Conservation (phyloP, 2,797 vertebrate species). For the Moxostoma hubbsi region DNA sequence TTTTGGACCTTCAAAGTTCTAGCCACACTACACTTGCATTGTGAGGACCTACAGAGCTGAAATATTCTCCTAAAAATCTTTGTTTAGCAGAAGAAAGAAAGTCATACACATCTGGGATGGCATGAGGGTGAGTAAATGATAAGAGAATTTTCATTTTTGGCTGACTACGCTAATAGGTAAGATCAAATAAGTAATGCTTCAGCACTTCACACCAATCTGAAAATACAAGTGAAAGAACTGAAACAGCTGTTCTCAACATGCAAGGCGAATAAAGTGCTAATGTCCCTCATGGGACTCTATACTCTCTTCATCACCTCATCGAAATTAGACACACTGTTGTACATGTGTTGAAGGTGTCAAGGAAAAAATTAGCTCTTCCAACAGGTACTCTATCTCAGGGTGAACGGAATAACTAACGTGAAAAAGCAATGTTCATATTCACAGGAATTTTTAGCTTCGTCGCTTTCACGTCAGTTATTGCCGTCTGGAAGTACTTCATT, state of each 20-base stretch:
- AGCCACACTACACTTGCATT: too few species aligned
- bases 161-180: background rate
- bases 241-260: constrained; percentile 24
- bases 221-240: constrained; percentile 17
- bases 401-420: background rate
- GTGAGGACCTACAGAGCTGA: too few species aligned
- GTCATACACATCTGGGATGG: too few species aligned
- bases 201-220: constrained; percentile 19
- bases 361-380: constrained; percentile 17
- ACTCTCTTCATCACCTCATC: constrained; percentile 34
- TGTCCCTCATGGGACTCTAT: constrained; percentile 24
- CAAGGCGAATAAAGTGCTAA: constrained; percentile 25
- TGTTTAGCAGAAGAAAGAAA: too few species aligned
- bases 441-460: too few species aligned
- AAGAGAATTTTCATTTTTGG: too few species aligned
- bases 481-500: background rate
- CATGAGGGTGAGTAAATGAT: too few species aligned
- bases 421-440: too few species aligned
- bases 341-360: constrained; percentile 28
- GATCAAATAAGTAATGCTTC: constrained; percentile 28
- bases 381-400: constrained; percentile 22
- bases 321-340: constrained; percentile 24
- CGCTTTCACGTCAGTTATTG: too few species aligned
- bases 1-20: too few species aligned
- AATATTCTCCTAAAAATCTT: too few species aligned